Percentiles rank a stretch among this genome's conserved stretches.
phyloP scores from a whole-genome alignment of 2,888 invertebrate genomes.

The Diarsia dahlii region DNA sequence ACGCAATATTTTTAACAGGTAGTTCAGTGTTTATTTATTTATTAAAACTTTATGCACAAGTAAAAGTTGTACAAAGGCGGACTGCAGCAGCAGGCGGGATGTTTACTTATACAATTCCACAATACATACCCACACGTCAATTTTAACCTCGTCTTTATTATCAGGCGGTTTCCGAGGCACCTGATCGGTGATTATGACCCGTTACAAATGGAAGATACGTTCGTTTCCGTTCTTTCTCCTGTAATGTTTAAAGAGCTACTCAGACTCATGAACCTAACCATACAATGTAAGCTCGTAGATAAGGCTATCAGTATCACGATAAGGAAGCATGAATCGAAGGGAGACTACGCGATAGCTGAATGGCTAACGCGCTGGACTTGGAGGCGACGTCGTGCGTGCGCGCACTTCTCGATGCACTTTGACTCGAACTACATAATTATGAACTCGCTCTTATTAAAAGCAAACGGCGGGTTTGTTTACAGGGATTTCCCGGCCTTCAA shows the following conservation, averaged over 20 bases:
- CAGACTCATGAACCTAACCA: constrained; percentile 5
- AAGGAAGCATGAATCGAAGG: not conserved
- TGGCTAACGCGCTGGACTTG: not conserved
- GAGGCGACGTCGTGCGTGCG: too few relatives aligned
- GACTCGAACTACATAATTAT: too few relatives aligned
- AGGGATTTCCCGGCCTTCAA: not conserved
- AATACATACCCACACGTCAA: not conserved
- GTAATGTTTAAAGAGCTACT: constrained; percentile 21
- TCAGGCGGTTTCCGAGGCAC: not conserved
- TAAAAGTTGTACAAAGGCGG: too few relatives aligned
- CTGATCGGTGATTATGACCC: constrained; percentile 50
- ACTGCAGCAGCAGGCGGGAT: too few relatives aligned
- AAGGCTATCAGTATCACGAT: constrained; percentile 4
- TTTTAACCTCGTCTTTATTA: constrained; percentile 16
- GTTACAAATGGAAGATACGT: constrained; percentile 52
- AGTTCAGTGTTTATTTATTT: too few relatives aligned
- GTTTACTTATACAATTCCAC: not conserved
- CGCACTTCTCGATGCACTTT: not conserved
- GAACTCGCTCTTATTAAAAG: constrained; percentile 10
- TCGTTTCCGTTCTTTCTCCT: constrained; percentile 50
- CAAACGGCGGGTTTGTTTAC: not conserved
- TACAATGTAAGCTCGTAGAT: constrained; percentile 35
- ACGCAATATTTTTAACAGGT: not conserved
- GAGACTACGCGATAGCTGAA: not conserved
- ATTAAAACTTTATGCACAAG: too few relatives aligned